Conservation (phyloP, 2,113 vertebrate genomes). For the Thunnus maccoyii region DNA sequence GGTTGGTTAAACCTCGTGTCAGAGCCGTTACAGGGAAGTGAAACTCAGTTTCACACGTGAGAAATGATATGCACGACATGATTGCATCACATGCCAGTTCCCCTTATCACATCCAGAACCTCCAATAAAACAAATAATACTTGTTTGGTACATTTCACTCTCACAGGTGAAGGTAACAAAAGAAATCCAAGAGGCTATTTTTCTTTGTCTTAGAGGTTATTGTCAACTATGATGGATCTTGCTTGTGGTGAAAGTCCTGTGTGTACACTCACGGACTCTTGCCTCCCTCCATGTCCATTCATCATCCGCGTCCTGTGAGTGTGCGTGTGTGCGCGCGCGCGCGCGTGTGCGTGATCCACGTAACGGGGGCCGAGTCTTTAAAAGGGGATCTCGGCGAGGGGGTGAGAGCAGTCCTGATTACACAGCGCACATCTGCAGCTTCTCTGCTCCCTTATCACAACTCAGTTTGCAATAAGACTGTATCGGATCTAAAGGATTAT, state of each 20-base stretch:
- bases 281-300: not conserved
- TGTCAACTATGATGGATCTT: too few relatives aligned
- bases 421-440: not conserved
- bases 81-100: too few relatives aligned
- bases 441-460: not conserved
- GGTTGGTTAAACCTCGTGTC: too few relatives aligned
- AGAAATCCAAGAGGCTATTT: not conserved
- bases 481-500: slow-evolving; percentile 10
- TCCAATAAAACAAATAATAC: too few relatives aligned
- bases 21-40: too few relatives aligned
- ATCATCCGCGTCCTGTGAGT: not conserved
- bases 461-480: not conserved
- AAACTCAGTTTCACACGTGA: too few relatives aligned
- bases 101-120: too few relatives aligned
- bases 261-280: not conserved
- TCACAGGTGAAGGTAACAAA: not conserved
- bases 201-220: too few relatives aligned
- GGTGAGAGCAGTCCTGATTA: not conserved
- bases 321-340: not conserved
- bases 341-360: not conserved
- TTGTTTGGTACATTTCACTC: too few relatives aligned
- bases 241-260: too few relatives aligned
- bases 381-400: not conserved
- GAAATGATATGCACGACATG: too few relatives aligned
- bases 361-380: slow-evolving; percentile 27